These are phyloP conservation scores for Tarsius wallacei DNA, from an alignment of 2,797 vertebrate species.

Conservation along the genomic window DNA sequence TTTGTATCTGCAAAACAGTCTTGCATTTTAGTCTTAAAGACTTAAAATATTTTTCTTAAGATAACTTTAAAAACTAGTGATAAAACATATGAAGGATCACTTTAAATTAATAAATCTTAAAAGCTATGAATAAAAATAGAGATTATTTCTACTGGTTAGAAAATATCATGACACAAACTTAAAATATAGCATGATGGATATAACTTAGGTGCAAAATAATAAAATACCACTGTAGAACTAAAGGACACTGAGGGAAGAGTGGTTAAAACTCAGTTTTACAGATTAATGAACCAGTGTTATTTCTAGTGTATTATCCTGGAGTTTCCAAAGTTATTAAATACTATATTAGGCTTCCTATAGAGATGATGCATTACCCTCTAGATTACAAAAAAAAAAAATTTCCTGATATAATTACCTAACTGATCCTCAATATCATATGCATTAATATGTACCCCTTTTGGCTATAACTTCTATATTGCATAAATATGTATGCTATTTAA, in stretches of 20 bases:
- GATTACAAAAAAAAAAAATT: conserved; percentile 55
- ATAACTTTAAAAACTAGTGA: conserved; percentile 49
- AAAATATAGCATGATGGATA: conserved; percentile 27
- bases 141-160: conserved; percentile 6
- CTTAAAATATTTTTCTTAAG: conserved; percentile 28
- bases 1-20: background rate
- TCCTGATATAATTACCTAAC: background rate
- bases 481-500: conserved; percentile 27
- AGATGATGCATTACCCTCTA: background rate
- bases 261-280: background rate
- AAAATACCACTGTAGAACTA: background rate
- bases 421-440: background rate
- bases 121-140: conserved; percentile 34
- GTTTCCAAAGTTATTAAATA: conserved; percentile 43
- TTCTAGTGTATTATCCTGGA: background rate
- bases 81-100: background rate
- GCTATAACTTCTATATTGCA: background rate
- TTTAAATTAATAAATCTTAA: conserved; percentile 46
- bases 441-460: background rate
- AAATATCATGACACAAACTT: background rate
- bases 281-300: background rate
- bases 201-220: background rate
- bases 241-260: background rate
- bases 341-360: background rate
- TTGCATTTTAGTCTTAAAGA: background rate